Base-by-base conservation (phyloP, 2,888 invertebrate species). In the Deilephila porcellus region DNA sequence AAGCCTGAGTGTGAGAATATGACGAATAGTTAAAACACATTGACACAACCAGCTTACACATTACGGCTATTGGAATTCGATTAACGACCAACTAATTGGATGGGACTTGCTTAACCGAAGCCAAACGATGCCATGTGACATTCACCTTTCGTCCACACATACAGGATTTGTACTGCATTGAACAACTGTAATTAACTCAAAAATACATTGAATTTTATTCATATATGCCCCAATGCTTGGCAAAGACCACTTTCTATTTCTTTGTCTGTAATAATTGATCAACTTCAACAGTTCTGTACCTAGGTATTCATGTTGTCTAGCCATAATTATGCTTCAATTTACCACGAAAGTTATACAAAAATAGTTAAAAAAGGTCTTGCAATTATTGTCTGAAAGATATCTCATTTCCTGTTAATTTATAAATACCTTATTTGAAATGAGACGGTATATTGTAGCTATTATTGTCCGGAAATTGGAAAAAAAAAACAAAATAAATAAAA, bases 41-140 rank as follows among this genome's bases (percentile, higher is more conserved):
- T 45, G 25, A 63, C 52, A 60, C 63, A 70, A 67, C 20, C 32
- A 64, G 32, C 52, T 37, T 67, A 56, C 53, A 64, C 64, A 72
- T 63, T 63, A 71, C 70, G 60, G 25, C 73, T 70, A 64, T 75
- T 64, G 74, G 78, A 80, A 84, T 81, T 82, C 78, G 77, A 82
- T 83, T 82, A 81, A 80, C 75, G 72, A 53, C 73, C 67, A 71
- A 70, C 78, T 84, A 83, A 85, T 82, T 79, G 85, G 83, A 83
- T 83, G 71, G 74, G 71, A 78, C 76, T 78, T 70, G 75, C 67
- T 67, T 67, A 67, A 25, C 11, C 70, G 85, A 85, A 85, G 85
- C 83, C 84, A 79, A 76, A 82, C 81, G 81, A 67, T 25, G 25
- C 45, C 17, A 17, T 34, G 5, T 67, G 67, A 67, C 67, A 67